Evolutionary conservation across 2,797 vertebrate species (phyloP), one percentile per base, ranked within the genome.

Genomic region (Neostethus bicornis): DNA sequence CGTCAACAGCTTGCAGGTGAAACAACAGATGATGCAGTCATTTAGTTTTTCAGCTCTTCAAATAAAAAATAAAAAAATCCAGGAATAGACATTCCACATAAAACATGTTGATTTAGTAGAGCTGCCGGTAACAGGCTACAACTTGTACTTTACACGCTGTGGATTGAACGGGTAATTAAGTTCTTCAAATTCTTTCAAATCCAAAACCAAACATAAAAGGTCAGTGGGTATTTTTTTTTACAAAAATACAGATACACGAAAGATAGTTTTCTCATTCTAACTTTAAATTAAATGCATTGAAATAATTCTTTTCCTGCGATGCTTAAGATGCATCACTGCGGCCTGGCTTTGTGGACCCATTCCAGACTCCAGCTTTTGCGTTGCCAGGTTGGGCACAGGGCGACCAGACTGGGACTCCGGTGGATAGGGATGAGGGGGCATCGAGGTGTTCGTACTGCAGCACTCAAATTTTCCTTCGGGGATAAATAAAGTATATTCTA

Each of bases 1-100:
- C 69, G 66, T 56, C 32, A 50, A 66, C 58, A 60, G 32, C 24
- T 38, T 46, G 17, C 48, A 52, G 41, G 38, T 54, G 46, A 58
- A 35, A 50, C 26, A 60, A 31, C 51, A 61, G 55, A 43, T 53
- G 16, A 54, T 31, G 23, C 6, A 23, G 20, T 26, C 2, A 12
- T 49, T 74, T 67, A 14, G 44, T 41, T 54, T 56, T 42, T 20
- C n/a, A 51, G 35, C 25, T 20, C 65, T 20, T 64, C 13, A 49
- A 3, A 4, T 32, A 3, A 25, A 3, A 38, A 12, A n/a, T 23
- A 51, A 16, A 12, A 37, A 20, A 4, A 8, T 37, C 37, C 10
- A 17, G 0, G 23, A 28, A 34, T 1, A n/a, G 19, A 23, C n/a
- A 19, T 7, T n/a, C 10, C 7, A 14, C 3, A 26, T 12, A 21